Percentiles rank a stretch among this genome's conserved stretches.
Evolutionary conservation across 2,888 invertebrate species (phyloP).

Genomic region (Philhelius pedissequus): DNA sequence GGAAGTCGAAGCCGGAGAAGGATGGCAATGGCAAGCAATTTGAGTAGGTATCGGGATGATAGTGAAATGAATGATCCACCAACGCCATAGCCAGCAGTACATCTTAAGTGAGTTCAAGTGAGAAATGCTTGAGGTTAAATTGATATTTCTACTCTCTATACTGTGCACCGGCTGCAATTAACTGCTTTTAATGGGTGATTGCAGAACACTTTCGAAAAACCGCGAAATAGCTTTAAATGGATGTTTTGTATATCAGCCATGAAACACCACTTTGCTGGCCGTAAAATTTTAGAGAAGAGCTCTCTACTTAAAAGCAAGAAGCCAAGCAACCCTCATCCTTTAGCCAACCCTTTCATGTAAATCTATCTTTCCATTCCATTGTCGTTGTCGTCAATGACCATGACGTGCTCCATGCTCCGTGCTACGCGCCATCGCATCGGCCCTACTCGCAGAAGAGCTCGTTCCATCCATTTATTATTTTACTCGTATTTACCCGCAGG

Average conservation of each 20-base stretch:
- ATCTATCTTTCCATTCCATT: constrained; percentile 16
- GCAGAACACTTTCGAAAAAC: constrained; percentile 21
- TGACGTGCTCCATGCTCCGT: constrained; percentile 4
- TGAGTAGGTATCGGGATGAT: not conserved
- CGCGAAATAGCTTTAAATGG: constrained; percentile 45
- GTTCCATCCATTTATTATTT: constrained; percentile 1
- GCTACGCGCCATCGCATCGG: no score
- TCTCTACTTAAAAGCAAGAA: constrained; percentile 9
- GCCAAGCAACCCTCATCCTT: not conserved
- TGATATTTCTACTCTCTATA: constrained; percentile 4
- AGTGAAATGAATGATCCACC: constrained; percentile 23
- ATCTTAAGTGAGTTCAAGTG: constrained; percentile 59
- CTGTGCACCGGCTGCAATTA: constrained; percentile 49
- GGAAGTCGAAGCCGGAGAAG: not conserved
- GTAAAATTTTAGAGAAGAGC: constrained; percentile 40
- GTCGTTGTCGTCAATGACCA: constrained; percentile 50
- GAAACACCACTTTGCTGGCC: constrained; percentile 40
- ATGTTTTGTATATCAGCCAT: constrained; percentile 40
- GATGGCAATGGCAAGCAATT: not conserved
- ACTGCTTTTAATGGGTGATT: constrained; percentile 32
- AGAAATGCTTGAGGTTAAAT: constrained; percentile 45
- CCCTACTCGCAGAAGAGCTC: not conserved
- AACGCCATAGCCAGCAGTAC: constrained; percentile 22
- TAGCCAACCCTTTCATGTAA: constrained; percentile 49
- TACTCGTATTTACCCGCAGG: not conserved